A percentile compares a stretch with the other conserved stretches of the same genome.
Evolutionary conservation across 2,113 vertebrate genomes (phyloP).

Genomic region (Spermophilus dauricus): DNA sequence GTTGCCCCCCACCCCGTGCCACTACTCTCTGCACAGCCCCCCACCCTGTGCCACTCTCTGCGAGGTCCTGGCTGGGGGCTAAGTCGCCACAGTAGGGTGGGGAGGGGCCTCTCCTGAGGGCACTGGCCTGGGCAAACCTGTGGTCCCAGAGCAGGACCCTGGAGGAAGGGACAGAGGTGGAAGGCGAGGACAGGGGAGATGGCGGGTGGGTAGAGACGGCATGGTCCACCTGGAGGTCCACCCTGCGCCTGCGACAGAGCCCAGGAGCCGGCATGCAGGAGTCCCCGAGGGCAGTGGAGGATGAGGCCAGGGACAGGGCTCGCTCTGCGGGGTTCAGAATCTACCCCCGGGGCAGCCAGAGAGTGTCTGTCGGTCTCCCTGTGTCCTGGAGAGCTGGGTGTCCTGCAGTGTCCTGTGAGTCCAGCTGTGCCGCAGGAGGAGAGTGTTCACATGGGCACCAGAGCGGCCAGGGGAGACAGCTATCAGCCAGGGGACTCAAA

Average conservation of each 20-base stretch:
- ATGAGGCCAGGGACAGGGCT: fast-evolving
- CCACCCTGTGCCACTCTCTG: too few relatives aligned
- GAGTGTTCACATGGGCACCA: not conserved
- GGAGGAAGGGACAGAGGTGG: not conserved
- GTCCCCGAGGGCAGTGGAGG: not conserved
- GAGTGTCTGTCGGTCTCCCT: not conserved
- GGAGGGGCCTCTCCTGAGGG: not conserved
- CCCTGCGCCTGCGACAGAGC: not conserved
- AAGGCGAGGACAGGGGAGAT: not conserved
- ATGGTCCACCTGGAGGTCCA: fast-evolving
- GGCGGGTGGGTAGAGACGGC: fast-evolving
- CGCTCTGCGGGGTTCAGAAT: not conserved
- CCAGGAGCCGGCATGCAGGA: fast-evolving
- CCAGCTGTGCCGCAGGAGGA: not conserved
- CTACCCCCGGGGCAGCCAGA: not conserved
- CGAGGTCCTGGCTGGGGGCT: not conserved
- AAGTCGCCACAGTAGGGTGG: not conserved
- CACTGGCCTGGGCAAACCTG: not conserved
- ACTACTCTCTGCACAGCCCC: too few relatives aligned
- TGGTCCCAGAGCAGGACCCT: not conserved
- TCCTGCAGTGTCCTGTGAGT: not conserved
- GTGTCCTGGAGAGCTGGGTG: not conserved
- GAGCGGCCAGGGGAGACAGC: not conserved
- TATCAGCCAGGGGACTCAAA: not conserved
- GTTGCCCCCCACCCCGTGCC: not conserved